phyloP scores from a whole-genome alignment of 2,888 invertebrate species.

The Caenorhabditis panamensis region DNA sequence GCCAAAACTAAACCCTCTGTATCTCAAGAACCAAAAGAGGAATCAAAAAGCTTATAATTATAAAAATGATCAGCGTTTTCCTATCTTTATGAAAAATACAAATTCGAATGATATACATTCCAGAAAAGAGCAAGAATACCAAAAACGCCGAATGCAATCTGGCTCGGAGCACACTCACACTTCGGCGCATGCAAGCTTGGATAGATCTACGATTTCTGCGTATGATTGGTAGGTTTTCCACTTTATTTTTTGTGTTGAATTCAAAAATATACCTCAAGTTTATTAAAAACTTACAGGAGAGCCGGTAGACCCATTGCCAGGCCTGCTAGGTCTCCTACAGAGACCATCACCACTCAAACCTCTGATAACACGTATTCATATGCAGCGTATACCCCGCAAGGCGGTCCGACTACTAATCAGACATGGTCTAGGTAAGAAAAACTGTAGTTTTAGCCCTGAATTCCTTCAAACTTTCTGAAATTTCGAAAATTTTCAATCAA shows the following conservation, averaged over 20 bases:
- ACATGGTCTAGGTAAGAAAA: not conserved
- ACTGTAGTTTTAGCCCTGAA: no score
- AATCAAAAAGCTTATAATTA: not conserved
- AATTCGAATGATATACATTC: not conserved
- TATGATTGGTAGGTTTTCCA: constrained; percentile 34
- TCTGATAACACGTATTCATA: constrained; percentile 46
- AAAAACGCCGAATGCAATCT: constrained; percentile 20
- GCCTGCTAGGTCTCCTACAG: constrained; percentile 22
- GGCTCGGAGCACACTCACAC: constrained; percentile 58
- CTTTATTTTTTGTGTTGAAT: no score
- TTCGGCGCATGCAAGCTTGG: constrained; percentile 64
- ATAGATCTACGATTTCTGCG: constrained; percentile 58
- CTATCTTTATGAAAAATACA: no score
- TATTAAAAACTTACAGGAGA: constrained; percentile 23
- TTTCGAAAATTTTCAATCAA: no score
- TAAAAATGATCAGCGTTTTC: not conserved
- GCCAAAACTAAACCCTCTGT: no score
- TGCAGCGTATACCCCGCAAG: constrained; percentile 33
- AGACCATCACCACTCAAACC: constrained; percentile 42
- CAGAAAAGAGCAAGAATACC: constrained; percentile 43
- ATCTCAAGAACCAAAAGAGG: constrained; percentile 2
- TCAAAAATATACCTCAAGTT: not conserved
- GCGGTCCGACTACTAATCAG: constrained; percentile 30
- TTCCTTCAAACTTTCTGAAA: no score
- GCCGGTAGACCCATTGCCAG: constrained; percentile 2